Percentiles rank a stretch among this genome's conserved stretches.
Conservation (phyloP, 2,888 invertebrate genomes). For the Nemotelus pantherinus region DNA sequence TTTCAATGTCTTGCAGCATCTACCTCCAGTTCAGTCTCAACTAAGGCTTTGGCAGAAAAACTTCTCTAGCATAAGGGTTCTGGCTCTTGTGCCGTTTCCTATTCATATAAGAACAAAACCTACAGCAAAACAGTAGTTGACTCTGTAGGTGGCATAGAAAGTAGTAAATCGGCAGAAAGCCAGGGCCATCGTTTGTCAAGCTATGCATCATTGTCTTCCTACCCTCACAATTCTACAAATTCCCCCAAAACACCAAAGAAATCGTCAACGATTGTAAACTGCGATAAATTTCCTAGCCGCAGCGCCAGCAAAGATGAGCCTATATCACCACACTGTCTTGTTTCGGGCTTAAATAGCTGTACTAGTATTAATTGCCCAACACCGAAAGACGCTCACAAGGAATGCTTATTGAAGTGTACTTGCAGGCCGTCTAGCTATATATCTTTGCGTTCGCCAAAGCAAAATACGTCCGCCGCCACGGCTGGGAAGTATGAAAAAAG, state of each 20-base stretch:
- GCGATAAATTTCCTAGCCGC: slow-evolving; percentile 45
- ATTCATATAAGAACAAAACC: slow-evolving; percentile 38
- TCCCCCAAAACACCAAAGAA: slow-evolving; percentile 51
- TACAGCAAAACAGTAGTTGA: slow-evolving; percentile 8
- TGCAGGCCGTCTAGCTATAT: slow-evolving; percentile 47
- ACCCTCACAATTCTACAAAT: slow-evolving; percentile 45
- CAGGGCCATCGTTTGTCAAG: slow-evolving; percentile 55
- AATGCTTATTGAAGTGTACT: slow-evolving; percentile 53
- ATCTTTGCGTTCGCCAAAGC: slow-evolving; percentile 44
- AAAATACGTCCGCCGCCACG: neutral
- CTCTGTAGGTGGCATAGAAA: slow-evolving; percentile 30
- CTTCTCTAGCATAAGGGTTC: slow-evolving; percentile 79
- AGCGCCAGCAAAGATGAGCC: slow-evolving; percentile 53
- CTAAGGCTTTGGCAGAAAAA: slow-evolving; percentile 69
- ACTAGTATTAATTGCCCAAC: slow-evolving; percentile 45
- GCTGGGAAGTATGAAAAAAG: slow-evolving; percentile 10
- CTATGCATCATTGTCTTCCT: slow-evolving; percentile 53
- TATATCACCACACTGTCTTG: slow-evolving; percentile 52
- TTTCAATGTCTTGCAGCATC: slow-evolving; percentile 58
- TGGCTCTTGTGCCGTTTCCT: slow-evolving; percentile 66
- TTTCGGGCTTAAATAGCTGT: slow-evolving; percentile 46
- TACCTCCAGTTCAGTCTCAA: slow-evolving; percentile 70
- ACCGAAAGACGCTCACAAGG: slow-evolving; percentile 47
- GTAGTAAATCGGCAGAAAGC: slow-evolving; percentile 51
- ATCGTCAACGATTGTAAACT: slow-evolving; percentile 25